Evolutionary conservation across 2,888 invertebrate genomes (phyloP), one percentile per base, ranked within the genome.

Genomic region (Teleiodes luculella): DNA sequence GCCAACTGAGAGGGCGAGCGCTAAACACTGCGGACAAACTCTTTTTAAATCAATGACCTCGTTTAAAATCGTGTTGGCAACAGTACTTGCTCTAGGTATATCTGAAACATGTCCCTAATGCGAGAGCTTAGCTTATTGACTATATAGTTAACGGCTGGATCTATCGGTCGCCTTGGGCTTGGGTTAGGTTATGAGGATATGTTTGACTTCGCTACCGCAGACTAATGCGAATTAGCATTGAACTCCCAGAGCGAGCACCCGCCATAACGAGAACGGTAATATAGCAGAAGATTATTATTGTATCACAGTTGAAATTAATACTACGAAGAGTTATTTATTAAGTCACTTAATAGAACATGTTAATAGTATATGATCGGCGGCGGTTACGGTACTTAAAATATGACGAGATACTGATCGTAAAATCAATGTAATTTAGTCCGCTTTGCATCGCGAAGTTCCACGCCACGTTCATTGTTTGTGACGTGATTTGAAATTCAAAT

Each of bases 1-100:
- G 84, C 86, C 85, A 86, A 83, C 71, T 78, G 59, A 20, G 24
- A 33, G 33, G 8, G 13, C 45, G 36, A 24, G 13, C 36, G 6
- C 18, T 16, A 63, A 67, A 62, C 62, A 57, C 57, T 47, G 56
- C 49, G 28, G 36, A 49, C 48, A 20, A n/a, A 35, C 18, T 35
- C 28, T 49, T 49, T 49, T 53, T 50, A 33, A 20, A 46, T 18
- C 30, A 46, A 20, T 56, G 51, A 51, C 56, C 56, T 33, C 47
- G 36, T 49, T 49, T 37, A 36, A 30, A 46, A 49, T 24, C 49
- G 35, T 36, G 16, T 49, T 37, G 28, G 49, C 49, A 49, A 49
- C 36, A 14, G 24, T 4, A 4, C 49, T 8, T 16, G 14, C 11
- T 36, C 43, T 49, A n/a, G n/a, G n/a, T n/a, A 49, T 33, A 35